phyloP scores from a whole-genome alignment of 2,888 invertebrate species.

The Pseudoips prasinana region DNA sequence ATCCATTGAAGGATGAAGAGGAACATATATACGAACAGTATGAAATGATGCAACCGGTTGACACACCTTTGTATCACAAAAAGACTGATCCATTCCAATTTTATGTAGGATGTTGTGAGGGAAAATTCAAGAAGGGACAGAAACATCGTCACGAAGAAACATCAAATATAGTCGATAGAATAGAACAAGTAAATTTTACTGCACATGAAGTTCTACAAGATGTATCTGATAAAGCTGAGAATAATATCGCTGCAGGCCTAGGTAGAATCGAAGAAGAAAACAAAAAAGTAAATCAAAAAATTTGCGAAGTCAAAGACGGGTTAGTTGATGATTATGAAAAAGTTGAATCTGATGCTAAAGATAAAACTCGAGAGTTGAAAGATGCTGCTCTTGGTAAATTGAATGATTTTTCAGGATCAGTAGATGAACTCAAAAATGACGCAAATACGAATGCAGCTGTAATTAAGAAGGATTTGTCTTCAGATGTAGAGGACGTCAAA shows the following conservation, averaged over 20 bases:
- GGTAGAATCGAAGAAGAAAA: slow-evolving; percentile 60
- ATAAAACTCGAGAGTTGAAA: slow-evolving; percentile 40
- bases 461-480: slow-evolving; percentile 42
- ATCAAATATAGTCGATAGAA: slow-evolving; percentile 63
- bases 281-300: slow-evolving; percentile 58
- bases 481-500: slow-evolving; percentile 47
- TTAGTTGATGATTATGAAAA: slow-evolving; percentile 48
- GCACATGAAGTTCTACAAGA: slow-evolving; percentile 63
- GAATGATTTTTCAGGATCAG: slow-evolving; percentile 46
- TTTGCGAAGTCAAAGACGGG: slow-evolving; percentile 48
- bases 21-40: slow-evolving; percentile 68
- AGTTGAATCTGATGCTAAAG: slow-evolving; percentile 43
- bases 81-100: slow-evolving; percentile 65
- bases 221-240: slow-evolving; percentile 48
- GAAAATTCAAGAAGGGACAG: slow-evolving; percentile 53
- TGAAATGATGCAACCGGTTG: slow-evolving; percentile 72
- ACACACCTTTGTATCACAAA: slow-evolving; percentile 56
- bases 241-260: slow-evolving; percentile 51
- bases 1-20: slow-evolving; percentile 33
- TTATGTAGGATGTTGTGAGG: slow-evolving; percentile 64
- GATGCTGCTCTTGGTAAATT: slow-evolving; percentile 43
- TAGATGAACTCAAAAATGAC: slow-evolving; percentile 44
- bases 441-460: slow-evolving; percentile 40
- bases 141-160: slow-evolving; percentile 73
- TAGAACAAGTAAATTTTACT: slow-evolving; percentile 69